These are phyloP conservation scores for Leptinotarsa rubiginosa DNA, from an alignment of 2,888 invertebrate species.

Conservation along the genomic window DNA sequence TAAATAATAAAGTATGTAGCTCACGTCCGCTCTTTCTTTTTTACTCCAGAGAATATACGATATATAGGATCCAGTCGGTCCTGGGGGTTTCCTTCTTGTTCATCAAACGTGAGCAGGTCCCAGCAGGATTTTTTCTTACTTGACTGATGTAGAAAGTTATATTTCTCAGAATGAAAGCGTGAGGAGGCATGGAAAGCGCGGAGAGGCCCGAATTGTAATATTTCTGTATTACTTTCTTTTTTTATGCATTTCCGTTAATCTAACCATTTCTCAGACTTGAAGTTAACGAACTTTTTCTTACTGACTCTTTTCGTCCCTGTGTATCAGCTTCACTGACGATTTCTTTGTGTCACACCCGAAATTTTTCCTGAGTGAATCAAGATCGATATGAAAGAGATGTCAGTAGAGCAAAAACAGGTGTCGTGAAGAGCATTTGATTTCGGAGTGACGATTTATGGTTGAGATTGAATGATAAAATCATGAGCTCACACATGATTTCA, in stretches of 20 bases:
- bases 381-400: neutral
- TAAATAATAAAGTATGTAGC: constrained; percentile 9
- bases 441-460: too few relatives aligned
- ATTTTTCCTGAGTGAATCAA: neutral
- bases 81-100: constrained; percentile 8
- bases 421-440: too few relatives aligned
- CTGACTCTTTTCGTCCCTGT: neutral
- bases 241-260: too few relatives aligned
- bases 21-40: constrained; percentile 12
- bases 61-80: constrained; percentile 11
- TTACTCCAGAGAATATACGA: constrained; percentile 15
- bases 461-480: too few relatives aligned
- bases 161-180: neutral
- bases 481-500: too few relatives aligned
- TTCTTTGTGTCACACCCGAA: neutral
- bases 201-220: neutral
- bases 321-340: neutral
- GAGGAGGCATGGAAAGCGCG: neutral
- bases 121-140: constrained; percentile 1
- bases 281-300: too few relatives aligned
- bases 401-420: too few relatives aligned
- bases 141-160: constrained; percentile 10
- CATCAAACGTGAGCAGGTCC: constrained; percentile 9
- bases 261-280: too few relatives aligned
- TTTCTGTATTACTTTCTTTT: neutral